Percentiles rank a stretch among this genome's conserved stretches.
These are phyloP conservation scores for Dendrophyllia cribrosa DNA, from an alignment of 64 coral and sea anemone species.

Conservation along the genomic window DNA sequence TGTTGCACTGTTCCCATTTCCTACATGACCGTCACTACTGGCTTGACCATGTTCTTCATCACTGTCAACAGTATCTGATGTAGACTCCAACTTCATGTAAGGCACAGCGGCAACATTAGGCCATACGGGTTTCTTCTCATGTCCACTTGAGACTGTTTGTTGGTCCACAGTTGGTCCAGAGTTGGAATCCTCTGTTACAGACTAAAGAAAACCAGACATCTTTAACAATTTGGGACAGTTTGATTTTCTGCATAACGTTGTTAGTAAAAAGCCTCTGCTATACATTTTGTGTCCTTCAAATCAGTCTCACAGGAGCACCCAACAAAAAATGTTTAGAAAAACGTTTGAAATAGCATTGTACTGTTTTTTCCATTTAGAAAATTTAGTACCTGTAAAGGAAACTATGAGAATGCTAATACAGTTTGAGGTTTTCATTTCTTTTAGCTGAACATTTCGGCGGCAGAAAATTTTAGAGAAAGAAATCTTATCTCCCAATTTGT, in stretches of 20 bases:
- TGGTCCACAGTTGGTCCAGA: not conserved
- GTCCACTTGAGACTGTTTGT: not conserved
- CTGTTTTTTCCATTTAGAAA: too few relatives aligned
- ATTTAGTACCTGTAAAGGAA: too few relatives aligned
- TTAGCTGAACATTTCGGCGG: too few relatives aligned
- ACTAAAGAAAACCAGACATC: not conserved
- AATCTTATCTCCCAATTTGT: too few relatives aligned
- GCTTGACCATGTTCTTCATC: not conserved
- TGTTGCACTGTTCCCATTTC: not conserved
- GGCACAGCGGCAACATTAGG: not conserved
- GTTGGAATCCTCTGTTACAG: slow-evolving; percentile 1
- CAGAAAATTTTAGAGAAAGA: too few relatives aligned
- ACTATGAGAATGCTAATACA: too few relatives aligned
- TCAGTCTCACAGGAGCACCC: too few relatives aligned
- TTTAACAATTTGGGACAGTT: not conserved
- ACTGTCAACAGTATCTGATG: not conserved
- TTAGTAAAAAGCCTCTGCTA: too few relatives aligned
- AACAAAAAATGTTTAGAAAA: too few relatives aligned
- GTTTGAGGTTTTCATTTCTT: too few relatives aligned
- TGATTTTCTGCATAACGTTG: not conserved
- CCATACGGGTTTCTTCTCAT: not conserved
- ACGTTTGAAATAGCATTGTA: too few relatives aligned
- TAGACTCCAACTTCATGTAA: not conserved
- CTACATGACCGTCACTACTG: not conserved
- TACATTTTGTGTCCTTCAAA: too few relatives aligned